A percentile compares a stretch with the other conserved stretches of the same genome.
These are phyloP conservation scores for cat (Felis catus) DNA, from an alignment of 2,113 vertebrate genomes.

Conservation along the genomic window F.catus_Fca126_mat1.0 CM031416.1:137808001-137808500, in stretches of 20 bases:
- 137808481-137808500: not conserved
- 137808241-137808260: not conserved
- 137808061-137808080: not conserved
- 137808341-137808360: not conserved
- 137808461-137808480: not conserved
- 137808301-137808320: not conserved
- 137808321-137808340: not conserved
- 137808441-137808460: not conserved
- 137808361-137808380: not conserved
- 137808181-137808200: not conserved
- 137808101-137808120: not conserved
- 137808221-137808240: not conserved
- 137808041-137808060: accelerated
- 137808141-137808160: not conserved
- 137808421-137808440: not conserved
- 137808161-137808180: not conserved
- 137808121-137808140: not conserved
- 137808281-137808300: not conserved
- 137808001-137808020: not conserved
- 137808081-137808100: not conserved
- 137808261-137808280: not conserved
- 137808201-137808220: not conserved
- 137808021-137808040: not conserved
- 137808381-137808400: not conserved
- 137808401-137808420: not conserved